Base-by-base conservation (phyloP, 2,888 invertebrate genomes). In the Antheraea assamensis region DNA sequence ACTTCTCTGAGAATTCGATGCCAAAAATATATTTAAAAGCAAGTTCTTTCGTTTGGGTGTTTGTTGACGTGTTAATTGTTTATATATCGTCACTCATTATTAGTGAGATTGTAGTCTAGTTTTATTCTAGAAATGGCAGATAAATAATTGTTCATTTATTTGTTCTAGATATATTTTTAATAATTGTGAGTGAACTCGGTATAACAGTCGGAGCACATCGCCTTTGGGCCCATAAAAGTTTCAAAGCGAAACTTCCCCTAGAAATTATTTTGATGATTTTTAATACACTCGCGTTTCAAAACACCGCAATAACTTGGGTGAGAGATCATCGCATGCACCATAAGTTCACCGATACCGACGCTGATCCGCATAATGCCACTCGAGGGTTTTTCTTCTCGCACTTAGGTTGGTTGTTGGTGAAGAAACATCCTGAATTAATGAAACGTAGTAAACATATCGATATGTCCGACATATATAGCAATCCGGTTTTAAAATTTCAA, bases 311-410 rank as follows among this genome's bases (percentile, higher is more conserved):
- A 3, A 61, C 61, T 61, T 78, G 75, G 75, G 72, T 73, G 21
- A 66, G 77, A 15, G 76, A 78, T 21, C 31, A 88, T 95, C 52
- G 95, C 94, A 77, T 95, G 95, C 95, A 92, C 94, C 31, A 88
- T 71, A 73, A 74, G 83, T 97, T 95, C 92, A 96, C 96, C 74
- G 97, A 97, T 84, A 97, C 97, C 0, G 95, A 97, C 83, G 97
- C 97, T 0, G 97, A 97, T 86, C 97, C 97, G 0, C 97, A 97
- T 55, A 42, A 42, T 42, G 42, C 3, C 1, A 42, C 42, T 42
- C 42, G 42, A 42, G 42, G 42, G 42, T 42, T 42, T 42, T 42
- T 42, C 42, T 42, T 42, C 42, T 42, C 42, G 42, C 42, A 42
- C 42, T 3, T 42, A 42, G 42, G 42, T 42, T 42, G 42, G 42